Base-by-base conservation (phyloP, 53 echinoderm and acorn worm genomes). In the Astropecten irregularis region DNA sequence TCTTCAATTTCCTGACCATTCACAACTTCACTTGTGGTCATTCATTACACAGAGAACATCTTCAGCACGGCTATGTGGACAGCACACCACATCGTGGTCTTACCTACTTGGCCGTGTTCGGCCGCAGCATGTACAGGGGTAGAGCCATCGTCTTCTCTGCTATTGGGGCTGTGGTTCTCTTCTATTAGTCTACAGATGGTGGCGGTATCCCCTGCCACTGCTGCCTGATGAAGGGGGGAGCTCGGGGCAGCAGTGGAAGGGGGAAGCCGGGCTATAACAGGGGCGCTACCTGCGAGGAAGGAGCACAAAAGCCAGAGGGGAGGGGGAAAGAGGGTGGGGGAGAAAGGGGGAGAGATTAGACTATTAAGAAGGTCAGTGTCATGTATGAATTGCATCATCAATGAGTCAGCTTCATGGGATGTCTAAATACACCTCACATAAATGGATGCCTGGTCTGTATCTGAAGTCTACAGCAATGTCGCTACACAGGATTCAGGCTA, bases 51-150 rank as follows among this genome's bases (percentile, higher is more conserved):
- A n/a, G n/a, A n/a, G n/a, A n/a, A n/a, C n/a, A n/a, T n/a, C n/a
- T n/a, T n/a, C n/a, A n/a, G n/a, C n/a, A n/a, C n/a, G n/a, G n/a
- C n/a, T n/a, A n/a, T n/a, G n/a, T n/a, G n/a, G n/a, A n/a, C n/a
- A n/a, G n/a, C n/a, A n/a, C n/a, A n/a, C n/a, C n/a, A n/a, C n/a
- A n/a, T n/a, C n/a, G n/a, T n/a, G n/a, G n/a, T n/a, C 95, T 92
- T 58, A 95, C 95, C 95, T 58, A 87, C 82, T 63, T 92, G 90
- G 65, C 95, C 95, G 69, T 83, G 72, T 36, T 90, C 82, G 61
- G 95, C 95, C 64, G 95, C 90, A 38, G 82, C 86, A 76, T 93
- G 92, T 66, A 95, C 83, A 71, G 93, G 95, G 66, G 95, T 95
- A 66, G 92, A 92, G 88, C 95, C 95, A 88, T 95, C 95, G 67